phyloP scores from a whole-genome alignment of 2,797 vertebrate species.

The Fistularia tabacaria region DNA sequence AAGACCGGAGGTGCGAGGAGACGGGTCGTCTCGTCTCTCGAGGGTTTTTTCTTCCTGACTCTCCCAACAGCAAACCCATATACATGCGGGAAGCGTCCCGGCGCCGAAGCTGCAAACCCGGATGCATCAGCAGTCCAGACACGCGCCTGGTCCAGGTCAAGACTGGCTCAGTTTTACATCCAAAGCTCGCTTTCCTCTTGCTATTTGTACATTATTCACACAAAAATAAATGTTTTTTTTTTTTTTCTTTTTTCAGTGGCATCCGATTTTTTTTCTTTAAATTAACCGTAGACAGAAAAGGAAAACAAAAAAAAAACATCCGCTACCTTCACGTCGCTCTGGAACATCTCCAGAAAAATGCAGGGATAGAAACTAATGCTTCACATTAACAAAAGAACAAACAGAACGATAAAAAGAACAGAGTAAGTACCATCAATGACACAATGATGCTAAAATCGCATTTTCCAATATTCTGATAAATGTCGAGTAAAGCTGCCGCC shows the following conservation, averaged over 20 bases:
- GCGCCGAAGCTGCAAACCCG: constrained; percentile 42
- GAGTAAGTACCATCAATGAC: constrained; percentile 62
- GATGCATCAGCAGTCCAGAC: constrained; percentile 47
- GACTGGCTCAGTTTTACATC: constrained; percentile 75
- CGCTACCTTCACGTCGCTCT: constrained; percentile 76
- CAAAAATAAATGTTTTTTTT: constrained; percentile 60
- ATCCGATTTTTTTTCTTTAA: constrained; percentile 71
- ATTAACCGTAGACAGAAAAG: constrained; percentile 59
- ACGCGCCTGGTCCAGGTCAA: constrained; percentile 49
- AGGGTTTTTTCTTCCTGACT: constrained; percentile 45
- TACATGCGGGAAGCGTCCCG: constrained; percentile 66
- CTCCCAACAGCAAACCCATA: constrained; percentile 71
- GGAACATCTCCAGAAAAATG: constrained; percentile 35
- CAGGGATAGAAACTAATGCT: constrained; percentile 40
- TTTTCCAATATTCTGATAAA: constrained; percentile 15
- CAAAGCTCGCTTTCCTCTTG: constrained; percentile 64
- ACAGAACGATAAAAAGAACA: constrained; percentile 20
- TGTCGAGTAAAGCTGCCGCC: too few species aligned
- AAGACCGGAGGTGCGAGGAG: constrained; percentile 38
- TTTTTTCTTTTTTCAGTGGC: constrained; percentile 71
- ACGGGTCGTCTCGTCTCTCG: constrained; percentile 43
- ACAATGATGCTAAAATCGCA: constrained; percentile 23
- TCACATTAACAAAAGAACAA: constrained; percentile 41
- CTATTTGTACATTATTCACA: constrained; percentile 84
- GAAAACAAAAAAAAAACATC: constrained; percentile 58